These are phyloP conservation scores for Odontophorus gujanensis DNA, from an alignment of 2,113 vertebrate genomes.

Conservation along the genomic window DNA sequence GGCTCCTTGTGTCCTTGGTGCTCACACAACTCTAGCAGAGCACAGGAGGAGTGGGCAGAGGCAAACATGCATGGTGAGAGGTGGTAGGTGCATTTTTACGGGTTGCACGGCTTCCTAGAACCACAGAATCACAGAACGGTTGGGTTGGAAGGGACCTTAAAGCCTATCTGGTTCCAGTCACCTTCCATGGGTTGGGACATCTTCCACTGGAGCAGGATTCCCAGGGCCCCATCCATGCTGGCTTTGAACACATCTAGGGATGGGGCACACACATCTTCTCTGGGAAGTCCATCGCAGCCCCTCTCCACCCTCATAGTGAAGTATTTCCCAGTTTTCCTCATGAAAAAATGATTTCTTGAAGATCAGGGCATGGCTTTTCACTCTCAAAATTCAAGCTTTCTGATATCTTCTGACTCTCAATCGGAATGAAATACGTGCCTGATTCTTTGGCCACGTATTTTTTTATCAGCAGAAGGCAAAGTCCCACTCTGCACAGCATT, in stretches of 20 bases:
- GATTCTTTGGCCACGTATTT: background rate
- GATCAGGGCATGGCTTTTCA: background rate
- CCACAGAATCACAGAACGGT: background rate
- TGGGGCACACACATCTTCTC: background rate
- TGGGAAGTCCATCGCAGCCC: background rate
- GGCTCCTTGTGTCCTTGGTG: background rate
- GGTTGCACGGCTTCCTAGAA: background rate
- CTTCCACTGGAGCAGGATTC: background rate
- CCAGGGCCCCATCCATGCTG: background rate
- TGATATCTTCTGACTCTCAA: background rate
- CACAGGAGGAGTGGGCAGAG: rapidly evolving
- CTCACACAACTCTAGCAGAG: background rate
- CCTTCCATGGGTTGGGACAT: background rate
- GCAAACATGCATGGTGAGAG: background rate
- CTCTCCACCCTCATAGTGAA: background rate
- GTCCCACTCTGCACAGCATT: rapidly evolving
- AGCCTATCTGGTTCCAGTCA: background rate
- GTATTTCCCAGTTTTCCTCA: background rate
- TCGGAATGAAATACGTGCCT: background rate
- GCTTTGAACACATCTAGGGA: background rate
- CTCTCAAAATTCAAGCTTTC: background rate
- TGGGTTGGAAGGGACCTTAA: background rate
- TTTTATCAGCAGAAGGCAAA: background rate
- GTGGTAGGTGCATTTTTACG: rapidly evolving
- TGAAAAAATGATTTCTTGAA: background rate